Evolutionary conservation across 2,888 invertebrate species (phyloP), one percentile per base, ranked within the genome.

Genomic region (Cybosia mesomella): DNA sequence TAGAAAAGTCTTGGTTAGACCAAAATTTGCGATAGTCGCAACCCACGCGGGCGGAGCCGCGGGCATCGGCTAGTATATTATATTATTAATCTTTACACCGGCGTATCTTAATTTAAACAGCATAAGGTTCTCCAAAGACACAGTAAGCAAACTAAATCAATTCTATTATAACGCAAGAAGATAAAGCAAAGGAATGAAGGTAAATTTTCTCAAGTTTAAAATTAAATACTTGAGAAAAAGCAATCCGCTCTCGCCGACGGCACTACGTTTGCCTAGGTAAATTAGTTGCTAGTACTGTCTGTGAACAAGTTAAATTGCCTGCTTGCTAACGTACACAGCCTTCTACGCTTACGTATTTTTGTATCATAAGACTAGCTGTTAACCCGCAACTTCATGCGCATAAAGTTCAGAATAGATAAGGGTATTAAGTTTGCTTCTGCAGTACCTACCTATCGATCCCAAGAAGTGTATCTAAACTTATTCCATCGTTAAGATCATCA

Each of bases 281-380:
- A 89, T 89, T 88, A 89, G 87, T 88, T 89, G 86, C 84, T 87
- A 87, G 87, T 86, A 84, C 89, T 87, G 86, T 87, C 88, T 86
- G 83, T 78, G 87, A 85, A 79, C 85, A 90, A 92, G 89, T 92
- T 92, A 91, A 87, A 92, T 92, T 92, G 91, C 87, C 85, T 82
- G 82, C 83, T 87, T 87, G 82, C 68, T 65, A 64, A 67, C 67
- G 43, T 43, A 58, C 15, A 36, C 22, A 75, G 79, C 81, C 85
- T 36, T 18, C 15, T 78, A 81, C 24, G 22, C 86, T 87, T 87
- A 84, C 86, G 87, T 89, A 89, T 90, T 85, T 74, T 76, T 78
- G 68, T 64, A 74, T 32, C 21, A 55, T 28, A 54, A 21, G 39
- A 39, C 15, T 15, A 39, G 39, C 0, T 39, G 15, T 13, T 28